These are phyloP conservation scores for Corythornis leucogaster DNA, from an alignment of 2,797 vertebrate genomes.

Conservation along the genomic window DNA sequence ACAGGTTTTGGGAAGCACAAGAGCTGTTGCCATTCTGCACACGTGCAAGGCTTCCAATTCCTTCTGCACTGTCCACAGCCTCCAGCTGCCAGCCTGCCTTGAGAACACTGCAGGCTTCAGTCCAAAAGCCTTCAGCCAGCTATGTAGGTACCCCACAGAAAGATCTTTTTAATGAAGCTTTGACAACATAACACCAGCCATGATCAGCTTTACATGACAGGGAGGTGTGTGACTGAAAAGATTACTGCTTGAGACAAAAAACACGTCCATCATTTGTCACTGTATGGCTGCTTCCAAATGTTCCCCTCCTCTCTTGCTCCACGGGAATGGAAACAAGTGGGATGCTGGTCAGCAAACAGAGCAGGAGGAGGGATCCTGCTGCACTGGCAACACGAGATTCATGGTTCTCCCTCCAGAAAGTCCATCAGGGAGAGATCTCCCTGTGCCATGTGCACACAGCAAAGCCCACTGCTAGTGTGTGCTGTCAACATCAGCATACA, in stretches of 20 bases:
- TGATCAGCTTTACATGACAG: background rate
- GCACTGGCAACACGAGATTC: background rate
- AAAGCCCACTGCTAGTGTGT: background rate
- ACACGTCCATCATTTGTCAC: background rate
- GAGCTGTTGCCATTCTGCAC: background rate
- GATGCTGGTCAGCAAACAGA: background rate
- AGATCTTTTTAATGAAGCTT: background rate
- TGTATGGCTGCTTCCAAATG: background rate
- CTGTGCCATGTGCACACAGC: background rate
- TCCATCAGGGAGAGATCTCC: background rate
- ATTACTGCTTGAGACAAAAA: background rate
- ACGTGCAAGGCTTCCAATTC: background rate
- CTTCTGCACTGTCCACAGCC: background rate
- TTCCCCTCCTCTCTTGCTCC: background rate
- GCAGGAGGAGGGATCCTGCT: background rate
- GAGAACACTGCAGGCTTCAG: background rate
- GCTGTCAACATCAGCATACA: background rate
- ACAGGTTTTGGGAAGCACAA: background rate
- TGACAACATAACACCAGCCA: background rate
- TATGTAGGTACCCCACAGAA: background rate
- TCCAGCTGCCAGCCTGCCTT: background rate
- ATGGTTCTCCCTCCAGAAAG: background rate
- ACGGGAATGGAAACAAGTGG: background rate
- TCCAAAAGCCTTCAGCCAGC: slow-evolving; percentile 28
- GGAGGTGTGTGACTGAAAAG: background rate